phyloP scores from a whole-genome alignment of 1,140 invertebrate genomes.

The Centruroides sculpturatus region DNA sequence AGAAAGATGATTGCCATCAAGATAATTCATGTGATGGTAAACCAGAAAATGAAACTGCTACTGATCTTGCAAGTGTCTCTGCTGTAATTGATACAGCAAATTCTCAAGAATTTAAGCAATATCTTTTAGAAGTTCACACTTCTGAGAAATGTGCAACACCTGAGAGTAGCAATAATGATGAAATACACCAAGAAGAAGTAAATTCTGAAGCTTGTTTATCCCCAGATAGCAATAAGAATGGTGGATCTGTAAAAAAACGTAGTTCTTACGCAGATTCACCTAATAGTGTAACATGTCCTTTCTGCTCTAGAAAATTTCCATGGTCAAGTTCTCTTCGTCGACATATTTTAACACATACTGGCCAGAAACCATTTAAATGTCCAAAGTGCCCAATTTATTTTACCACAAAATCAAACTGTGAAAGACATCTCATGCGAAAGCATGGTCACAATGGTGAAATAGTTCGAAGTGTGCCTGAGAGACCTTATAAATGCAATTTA shows the following conservation, averaged over 20 bases:
- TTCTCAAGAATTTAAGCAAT: slow-evolving; percentile 23
- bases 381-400: slow-evolving; percentile 78
- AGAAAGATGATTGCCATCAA: no score
- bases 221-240: neutral
- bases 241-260: slow-evolving; percentile 51
- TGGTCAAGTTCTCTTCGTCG: slow-evolving; percentile 86
- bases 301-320: slow-evolving; percentile 81
- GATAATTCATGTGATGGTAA: no score
- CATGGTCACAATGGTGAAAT: slow-evolving; percentile 40
- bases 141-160: neutral
- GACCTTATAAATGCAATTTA: slow-evolving; percentile 65
- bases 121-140: slow-evolving; percentile 12
- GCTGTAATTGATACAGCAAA: slow-evolving; percentile 63
- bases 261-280: slow-evolving; percentile 92
- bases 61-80: slow-evolving; percentile 58
- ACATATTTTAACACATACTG: slow-evolving; percentile 85
- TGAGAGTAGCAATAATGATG: slow-evolving; percentile 36
- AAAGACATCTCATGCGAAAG: slow-evolving; percentile 78
- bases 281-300: slow-evolving; percentile 76
- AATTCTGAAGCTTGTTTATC: neutral
- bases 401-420: slow-evolving; percentile 94
- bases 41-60: slow-evolving; percentile 7
- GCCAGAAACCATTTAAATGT: slow-evolving; percentile 92
- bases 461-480: slow-evolving; percentile 50
- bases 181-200: slow-evolving; percentile 10